Percentiles rank a stretch among this genome's conserved stretches.
phyloP scores from a whole-genome alignment of 2,113 vertebrate genomes.

The Carassius gibelio region DNA sequence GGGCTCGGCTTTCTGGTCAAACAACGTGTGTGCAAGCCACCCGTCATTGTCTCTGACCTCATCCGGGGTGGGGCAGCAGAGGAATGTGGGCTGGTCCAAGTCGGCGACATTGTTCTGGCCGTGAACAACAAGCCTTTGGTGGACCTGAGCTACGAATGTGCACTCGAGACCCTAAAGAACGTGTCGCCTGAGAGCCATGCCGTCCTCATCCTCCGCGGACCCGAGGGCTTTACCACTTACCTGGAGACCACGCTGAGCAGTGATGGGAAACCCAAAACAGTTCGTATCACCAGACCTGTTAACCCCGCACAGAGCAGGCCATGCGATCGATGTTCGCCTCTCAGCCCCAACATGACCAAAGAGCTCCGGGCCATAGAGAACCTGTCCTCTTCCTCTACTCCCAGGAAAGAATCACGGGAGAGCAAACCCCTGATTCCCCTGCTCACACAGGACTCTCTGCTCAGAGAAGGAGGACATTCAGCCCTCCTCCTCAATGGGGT shows the following conservation, averaged over 20 bases:
- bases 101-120: constrained; percentile 92
- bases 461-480: constrained; percentile 66
- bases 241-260: constrained; percentile 92
- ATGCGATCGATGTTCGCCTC: constrained; percentile 77
- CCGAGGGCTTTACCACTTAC: constrained; percentile 95
- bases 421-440: constrained; percentile 57
- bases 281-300: constrained; percentile 87
- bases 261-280: constrained; percentile 89
- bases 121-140: constrained; percentile 94
- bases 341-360: constrained; percentile 69
- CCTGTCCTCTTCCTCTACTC: constrained; percentile 73
- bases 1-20: constrained; percentile 96
- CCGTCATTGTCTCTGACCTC: constrained; percentile 92
- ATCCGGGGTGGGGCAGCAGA: constrained; percentile 93
- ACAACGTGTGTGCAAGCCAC: constrained; percentile 90
- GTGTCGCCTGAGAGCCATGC: constrained; percentile 89
- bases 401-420: constrained; percentile 63
- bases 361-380: constrained; percentile 78
- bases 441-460: constrained; percentile 65
- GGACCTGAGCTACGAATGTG: constrained; percentile 88
- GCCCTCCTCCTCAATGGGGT: constrained; percentile 77
- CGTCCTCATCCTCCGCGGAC: constrained; percentile 91
- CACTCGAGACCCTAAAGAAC: constrained; percentile 89
- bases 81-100: constrained; percentile 94
- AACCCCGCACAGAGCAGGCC: constrained; percentile 67